These are phyloP conservation scores for Sebastes minor DNA, from an alignment of 2,797 vertebrate genomes.

Conservation along the genomic window DNA sequence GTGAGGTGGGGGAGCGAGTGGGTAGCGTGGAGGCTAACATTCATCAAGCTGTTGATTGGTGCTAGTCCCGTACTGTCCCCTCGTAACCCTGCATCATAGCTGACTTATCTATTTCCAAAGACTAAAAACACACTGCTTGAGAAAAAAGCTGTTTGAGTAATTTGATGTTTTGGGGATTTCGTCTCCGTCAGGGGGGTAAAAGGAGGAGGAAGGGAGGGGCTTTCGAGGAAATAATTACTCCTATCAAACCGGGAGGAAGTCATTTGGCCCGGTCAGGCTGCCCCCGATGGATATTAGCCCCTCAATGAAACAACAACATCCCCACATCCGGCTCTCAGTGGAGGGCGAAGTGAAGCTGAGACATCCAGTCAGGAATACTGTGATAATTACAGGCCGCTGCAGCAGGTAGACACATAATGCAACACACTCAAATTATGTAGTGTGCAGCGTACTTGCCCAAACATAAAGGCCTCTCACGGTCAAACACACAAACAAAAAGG, in stretches of 20 bases:
- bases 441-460: background rate
- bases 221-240: slow-evolving; percentile 73
- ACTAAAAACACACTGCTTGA: background rate
- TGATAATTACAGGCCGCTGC: slow-evolving; percentile 44
- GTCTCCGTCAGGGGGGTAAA: slow-evolving; percentile 7
- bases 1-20: slow-evolving; percentile 32
- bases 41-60: slow-evolving; percentile 73
- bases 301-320: slow-evolving; percentile 62
- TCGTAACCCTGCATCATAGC: slow-evolving; percentile 10
- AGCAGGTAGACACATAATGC: slow-evolving; percentile 5
- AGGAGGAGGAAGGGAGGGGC: slow-evolving; percentile 62
- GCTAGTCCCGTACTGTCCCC: slow-evolving; percentile 37
- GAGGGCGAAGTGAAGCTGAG: slow-evolving; percentile 42
- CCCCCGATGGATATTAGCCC: slow-evolving; percentile 69
- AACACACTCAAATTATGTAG: slow-evolving; percentile 3
- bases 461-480: background rate
- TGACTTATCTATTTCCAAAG: slow-evolving; percentile 30
- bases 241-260: slow-evolving; percentile 72
- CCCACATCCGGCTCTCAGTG: slow-evolving; percentile 58
- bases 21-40: slow-evolving; percentile 43
- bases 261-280: slow-evolving; percentile 60
- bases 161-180: slow-evolving; percentile 43
- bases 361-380: slow-evolving; percentile 34
- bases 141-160: slow-evolving; percentile 14
- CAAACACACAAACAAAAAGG: background rate